Evolutionary conservation across 2,888 invertebrate species (phyloP).

Genomic region (Pyrocoelia pectoralis): DNA sequence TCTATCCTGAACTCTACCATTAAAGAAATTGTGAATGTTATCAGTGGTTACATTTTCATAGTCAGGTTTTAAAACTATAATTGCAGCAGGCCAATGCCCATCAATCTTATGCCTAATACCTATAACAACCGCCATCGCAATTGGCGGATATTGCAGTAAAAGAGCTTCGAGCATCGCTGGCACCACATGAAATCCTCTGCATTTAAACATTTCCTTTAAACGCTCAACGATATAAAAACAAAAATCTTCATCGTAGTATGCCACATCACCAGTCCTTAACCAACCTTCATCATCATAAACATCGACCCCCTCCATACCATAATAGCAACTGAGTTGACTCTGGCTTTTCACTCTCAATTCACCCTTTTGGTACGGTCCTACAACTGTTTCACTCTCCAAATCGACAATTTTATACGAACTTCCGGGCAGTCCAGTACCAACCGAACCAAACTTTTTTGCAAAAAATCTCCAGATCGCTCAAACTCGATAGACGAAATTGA

Average conservation of each 20-base stretch:
- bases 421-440: slow-evolving; percentile 48
- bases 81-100: slow-evolving; percentile 69
- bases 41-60: slow-evolving; percentile 32
- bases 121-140: slow-evolving; percentile 82
- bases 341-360: slow-evolving; percentile 62
- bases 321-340: slow-evolving; percentile 57
- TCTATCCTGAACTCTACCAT: slow-evolving; percentile 45
- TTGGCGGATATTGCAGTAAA: slow-evolving; percentile 72
- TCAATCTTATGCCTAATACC: slow-evolving; percentile 68
- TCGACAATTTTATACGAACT: slow-evolving; percentile 59
- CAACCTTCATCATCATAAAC: slow-evolving; percentile 58
- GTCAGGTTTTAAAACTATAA: slow-evolving; percentile 4
- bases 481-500: slow-evolving; percentile 44
- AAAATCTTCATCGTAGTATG: slow-evolving; percentile 60
- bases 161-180: slow-evolving; percentile 83
- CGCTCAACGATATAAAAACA: slow-evolving; percentile 60
- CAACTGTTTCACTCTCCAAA: slow-evolving; percentile 57
- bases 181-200: slow-evolving; percentile 63
- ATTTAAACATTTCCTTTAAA: slow-evolving; percentile 61
- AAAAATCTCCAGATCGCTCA: slow-evolving; percentile 44
- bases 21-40: slow-evolving; percentile 45
- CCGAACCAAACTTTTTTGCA: slow-evolving; percentile 49
- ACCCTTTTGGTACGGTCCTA: slow-evolving; percentile 61
- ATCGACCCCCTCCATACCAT: slow-evolving; percentile 58
- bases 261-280: slow-evolving; percentile 62